Base-by-base conservation (phyloP, 2,113 vertebrate species). In the Misgurnus mizolepis region DNA sequence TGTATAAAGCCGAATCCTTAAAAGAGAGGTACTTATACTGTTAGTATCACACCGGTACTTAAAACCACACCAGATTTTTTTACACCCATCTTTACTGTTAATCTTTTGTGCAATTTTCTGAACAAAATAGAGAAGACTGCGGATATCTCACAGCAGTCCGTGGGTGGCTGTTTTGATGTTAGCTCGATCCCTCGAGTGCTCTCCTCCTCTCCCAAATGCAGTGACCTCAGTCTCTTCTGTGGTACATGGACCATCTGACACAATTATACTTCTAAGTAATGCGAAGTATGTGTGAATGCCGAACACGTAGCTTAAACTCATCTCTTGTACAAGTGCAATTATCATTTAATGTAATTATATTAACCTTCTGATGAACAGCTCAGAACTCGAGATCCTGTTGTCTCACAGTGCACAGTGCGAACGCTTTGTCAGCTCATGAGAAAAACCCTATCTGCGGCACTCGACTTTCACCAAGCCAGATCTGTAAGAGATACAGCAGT, bases 401-500 rank as follows among this genome's bases (percentile, higher is more conserved):
- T 68, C 77, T 82, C 55, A 58, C 68, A 14, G 45, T 73, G 67
- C 74, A 22, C 74, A 22, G 58, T 18, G 65, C n/a, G 77, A 56
- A 60, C 64, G 66, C 61, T 78, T 76, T 67, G 66, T 85, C 78
- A 82, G 47, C 81, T 79, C 82, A 64, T 61, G 9, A 82, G 68
- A 67, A 69, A 78, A 82, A 86, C 78, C 73, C 74, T 81, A 79
- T 79, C 83, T 78, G 67, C 86, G 74, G 77, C 65, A 64, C 45
- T 78, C 41, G 67, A 72, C 61, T 78, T 66, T 83, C 64, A 65
- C 67, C 27, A 67, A 81, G 50, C 67, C 65, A 67, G 66, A 81
- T 70, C 67, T 82, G 69, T 62, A 74, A 77, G 80, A 87, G 82
- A 86, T 79, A 81, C 74, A 87, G 87, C 82, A 82, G 81, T 86